Evolutionary conservation across 2,888 invertebrate genomes (phyloP).

Genomic region (Noctua fimbriata): DNA sequence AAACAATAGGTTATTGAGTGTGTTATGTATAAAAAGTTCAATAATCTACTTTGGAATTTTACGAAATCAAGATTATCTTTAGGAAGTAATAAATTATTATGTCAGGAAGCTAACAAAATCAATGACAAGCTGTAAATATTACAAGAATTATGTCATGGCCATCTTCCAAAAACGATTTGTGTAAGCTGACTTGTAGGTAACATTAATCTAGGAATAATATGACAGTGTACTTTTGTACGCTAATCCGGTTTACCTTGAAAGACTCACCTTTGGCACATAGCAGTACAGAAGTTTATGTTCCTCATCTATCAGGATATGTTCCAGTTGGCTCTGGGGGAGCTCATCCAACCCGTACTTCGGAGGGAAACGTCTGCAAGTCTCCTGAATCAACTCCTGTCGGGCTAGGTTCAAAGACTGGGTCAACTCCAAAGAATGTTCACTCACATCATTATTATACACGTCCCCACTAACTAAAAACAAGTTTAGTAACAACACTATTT

Average conservation of each 20-base stretch:
- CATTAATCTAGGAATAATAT: not conserved
- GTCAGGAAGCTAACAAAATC: conserved; percentile 25
- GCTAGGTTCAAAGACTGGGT: conserved; percentile 92
- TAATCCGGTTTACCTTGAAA: conserved; percentile 74
- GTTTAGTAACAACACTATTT: conserved; percentile 77
- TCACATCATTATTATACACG: conserved; percentile 76
- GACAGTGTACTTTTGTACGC: not conserved
- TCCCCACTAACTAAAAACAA: conserved; percentile 79
- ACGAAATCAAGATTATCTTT: conserved; percentile 26
- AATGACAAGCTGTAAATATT: conserved; percentile 26
- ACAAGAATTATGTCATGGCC: conserved; percentile 30
- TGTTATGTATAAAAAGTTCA: too few species aligned
- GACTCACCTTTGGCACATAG: conserved; percentile 97
- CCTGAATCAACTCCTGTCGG: conserved; percentile 91
- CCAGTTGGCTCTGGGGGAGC: conserved; percentile 90
- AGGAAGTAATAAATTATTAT: conserved; percentile 45
- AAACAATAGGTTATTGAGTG: too few species aligned
- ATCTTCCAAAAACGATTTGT: conserved; percentile 4
- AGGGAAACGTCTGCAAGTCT: conserved; percentile 90
- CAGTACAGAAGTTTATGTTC: conserved; percentile 96
- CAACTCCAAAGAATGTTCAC: conserved; percentile 88
- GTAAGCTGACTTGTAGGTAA: not conserved
- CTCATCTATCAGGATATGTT: conserved; percentile 96
- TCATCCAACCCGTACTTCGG: conserved; percentile 84
- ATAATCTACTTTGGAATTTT: not conserved